Percentiles rank a stretch among this genome's conserved stretches.
Evolutionary conservation across 2,113 vertebrate species (phyloP).

Genomic region (Psilopsiagon aymara): DNA sequence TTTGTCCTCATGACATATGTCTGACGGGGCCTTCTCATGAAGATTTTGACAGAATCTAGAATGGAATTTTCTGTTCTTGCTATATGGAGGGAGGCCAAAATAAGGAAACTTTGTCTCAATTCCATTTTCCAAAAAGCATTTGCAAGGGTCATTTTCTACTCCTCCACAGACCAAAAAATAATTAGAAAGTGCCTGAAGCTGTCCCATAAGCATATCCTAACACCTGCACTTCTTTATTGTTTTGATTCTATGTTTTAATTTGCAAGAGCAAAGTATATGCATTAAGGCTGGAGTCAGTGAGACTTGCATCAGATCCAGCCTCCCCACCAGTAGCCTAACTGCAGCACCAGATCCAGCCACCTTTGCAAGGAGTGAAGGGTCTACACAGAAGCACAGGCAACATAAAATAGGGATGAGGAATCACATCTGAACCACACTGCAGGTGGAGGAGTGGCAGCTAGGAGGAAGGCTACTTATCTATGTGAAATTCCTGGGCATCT

Average conservation of each 20-base stretch:
- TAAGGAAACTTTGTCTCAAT: neutral
- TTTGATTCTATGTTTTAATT: neutral
- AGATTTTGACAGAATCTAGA: neutral
- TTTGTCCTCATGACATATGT: neutral
- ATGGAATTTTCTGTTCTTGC: neutral
- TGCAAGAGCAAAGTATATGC: neutral
- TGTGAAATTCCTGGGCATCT: constrained; percentile 22
- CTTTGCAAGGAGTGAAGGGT: neutral
- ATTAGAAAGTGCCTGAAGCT: neutral
- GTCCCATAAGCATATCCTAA: neutral
- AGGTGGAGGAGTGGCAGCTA: neutral
- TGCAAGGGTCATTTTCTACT: neutral
- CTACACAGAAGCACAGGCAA: neutral
- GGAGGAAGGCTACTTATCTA: neutral
- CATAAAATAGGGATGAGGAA: neutral
- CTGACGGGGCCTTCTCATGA: neutral
- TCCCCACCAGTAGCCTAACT: neutral
- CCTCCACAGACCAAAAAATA: neutral
- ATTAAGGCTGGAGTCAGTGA: neutral
- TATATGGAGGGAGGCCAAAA: neutral
- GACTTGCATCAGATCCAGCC: neutral
- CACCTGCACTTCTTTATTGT: neutral
- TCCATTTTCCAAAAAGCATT: neutral
- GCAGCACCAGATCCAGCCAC: neutral
- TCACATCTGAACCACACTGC: neutral